Percentiles rank a stretch among this genome's conserved stretches.
Conservation (phyloP, 64 coral and sea anemone genomes). For the Montipora foliosa region DNA sequence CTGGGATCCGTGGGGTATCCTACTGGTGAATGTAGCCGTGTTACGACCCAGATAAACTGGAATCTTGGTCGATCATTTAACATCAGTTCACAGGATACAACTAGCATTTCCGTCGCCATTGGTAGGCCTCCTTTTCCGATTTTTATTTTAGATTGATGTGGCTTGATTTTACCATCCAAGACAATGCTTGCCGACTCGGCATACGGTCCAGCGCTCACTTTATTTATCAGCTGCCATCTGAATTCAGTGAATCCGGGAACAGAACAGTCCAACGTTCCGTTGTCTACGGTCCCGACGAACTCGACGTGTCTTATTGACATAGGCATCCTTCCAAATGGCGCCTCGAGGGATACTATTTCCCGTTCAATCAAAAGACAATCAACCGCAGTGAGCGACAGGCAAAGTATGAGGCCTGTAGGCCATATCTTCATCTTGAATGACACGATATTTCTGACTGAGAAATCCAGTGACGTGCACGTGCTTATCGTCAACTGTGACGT, state of each 20-base stretch:
- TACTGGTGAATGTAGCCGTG: constrained; percentile 82
- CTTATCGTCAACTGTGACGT: not conserved
- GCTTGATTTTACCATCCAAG: constrained; percentile 27
- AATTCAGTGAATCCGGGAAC: constrained; percentile 82
- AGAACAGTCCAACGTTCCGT: constrained; percentile 88
- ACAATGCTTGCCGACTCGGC: constrained; percentile 48
- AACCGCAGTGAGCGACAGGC: not conserved
- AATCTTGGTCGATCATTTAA: constrained; percentile 44
- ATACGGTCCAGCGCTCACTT: constrained; percentile 44
- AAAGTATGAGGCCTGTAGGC: not conserved
- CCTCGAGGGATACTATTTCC: constrained; percentile 55
- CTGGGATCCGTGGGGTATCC: constrained; percentile 90
- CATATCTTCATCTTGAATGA: not conserved
- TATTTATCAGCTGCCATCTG: constrained; percentile 72
- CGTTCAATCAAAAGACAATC: constrained; percentile 62
- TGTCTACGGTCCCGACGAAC: constrained; percentile 82
- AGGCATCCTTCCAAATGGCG: constrained; percentile 41
- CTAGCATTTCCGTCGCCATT: constrained; percentile 72
- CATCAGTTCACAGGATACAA: constrained; percentile 83
- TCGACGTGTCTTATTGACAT: constrained; percentile 86
- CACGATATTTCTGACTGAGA: not conserved
- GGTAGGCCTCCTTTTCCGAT: constrained; percentile 74
- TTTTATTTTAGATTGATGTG: constrained; percentile 57
- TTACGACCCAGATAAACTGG: constrained; percentile 86
- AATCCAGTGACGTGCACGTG: not conserved